phyloP scores from a whole-genome alignment of 2,113 vertebrate species.

The Gymnocephalus cernua region DNA sequence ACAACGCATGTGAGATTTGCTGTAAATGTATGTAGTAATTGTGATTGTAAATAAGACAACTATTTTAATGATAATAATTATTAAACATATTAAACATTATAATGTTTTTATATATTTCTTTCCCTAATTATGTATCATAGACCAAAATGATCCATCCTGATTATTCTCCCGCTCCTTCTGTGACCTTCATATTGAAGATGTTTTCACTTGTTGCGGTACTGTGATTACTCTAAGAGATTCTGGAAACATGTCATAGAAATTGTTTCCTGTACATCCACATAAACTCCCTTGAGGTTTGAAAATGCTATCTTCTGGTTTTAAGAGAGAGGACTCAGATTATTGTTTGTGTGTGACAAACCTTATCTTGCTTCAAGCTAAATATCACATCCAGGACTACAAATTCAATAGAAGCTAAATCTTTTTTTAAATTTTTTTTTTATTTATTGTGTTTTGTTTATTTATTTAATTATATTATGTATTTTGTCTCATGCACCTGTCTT shows the following conservation, averaged over 20 bases:
- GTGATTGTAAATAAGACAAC: constrained; percentile 32
- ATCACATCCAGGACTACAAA: not conserved
- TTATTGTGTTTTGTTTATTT: constrained; percentile 40
- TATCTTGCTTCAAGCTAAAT: not conserved
- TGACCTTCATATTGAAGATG: constrained; percentile 13
- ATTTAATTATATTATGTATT: constrained; percentile 13
- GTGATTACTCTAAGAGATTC: not conserved
- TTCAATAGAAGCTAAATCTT: not conserved
- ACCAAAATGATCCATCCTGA: not conserved
- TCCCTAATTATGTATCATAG: not conserved
- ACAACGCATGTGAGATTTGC: not conserved
- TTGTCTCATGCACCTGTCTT: not conserved
- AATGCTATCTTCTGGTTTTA: not conserved
- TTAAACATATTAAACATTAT: too few relatives aligned
- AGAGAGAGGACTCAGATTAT: not conserved
- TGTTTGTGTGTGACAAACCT: not conserved
- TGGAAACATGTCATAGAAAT: not conserved
- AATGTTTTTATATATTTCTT: constrained; percentile 15
- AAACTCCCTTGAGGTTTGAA: not conserved
- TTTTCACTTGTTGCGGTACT: not conserved
- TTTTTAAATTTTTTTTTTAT: constrained; percentile 3
- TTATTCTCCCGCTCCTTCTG: not conserved
- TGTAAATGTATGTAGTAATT: constrained; percentile 56
- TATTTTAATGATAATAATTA: constrained; percentile 40
- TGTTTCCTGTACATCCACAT: not conserved